Conservation (phyloP, 2,113 vertebrate genomes). For the Cardinalis cardinalis region DNA sequence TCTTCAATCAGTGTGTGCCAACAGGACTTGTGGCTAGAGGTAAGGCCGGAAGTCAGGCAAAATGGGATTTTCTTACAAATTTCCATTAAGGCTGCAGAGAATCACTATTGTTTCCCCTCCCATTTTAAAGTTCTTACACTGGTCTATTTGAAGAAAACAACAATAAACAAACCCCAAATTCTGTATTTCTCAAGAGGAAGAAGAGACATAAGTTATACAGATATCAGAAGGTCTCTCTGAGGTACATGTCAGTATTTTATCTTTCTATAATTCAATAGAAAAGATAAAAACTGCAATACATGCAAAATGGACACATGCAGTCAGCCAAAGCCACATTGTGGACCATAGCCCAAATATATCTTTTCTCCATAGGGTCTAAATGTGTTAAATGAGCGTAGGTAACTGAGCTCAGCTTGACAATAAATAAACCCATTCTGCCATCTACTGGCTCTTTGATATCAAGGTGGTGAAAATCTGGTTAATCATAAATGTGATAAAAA, state of each 20-base stretch:
- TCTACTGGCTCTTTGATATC: neutral
- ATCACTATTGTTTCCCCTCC: rapidly evolving
- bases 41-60: neutral
- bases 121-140: neutral
- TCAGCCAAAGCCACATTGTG: neutral
- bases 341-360: neutral
- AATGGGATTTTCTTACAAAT: neutral
- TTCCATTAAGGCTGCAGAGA: neutral
- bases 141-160: neutral
- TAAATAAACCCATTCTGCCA: neutral
- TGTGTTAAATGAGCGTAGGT: rapidly evolving
- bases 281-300: neutral
- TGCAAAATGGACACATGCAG: neutral
- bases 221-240: neutral
- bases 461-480: neutral
- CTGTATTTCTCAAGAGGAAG: neutral
- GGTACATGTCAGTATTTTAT: neutral
- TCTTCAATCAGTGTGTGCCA: neutral
- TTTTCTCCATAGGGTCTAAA: neutral
- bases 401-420: rapidly evolving
- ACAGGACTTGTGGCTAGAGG: neutral
- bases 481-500: neutral
- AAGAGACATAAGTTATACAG: neutral
- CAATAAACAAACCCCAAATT: neutral
- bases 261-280: neutral